Conservation (phyloP, 2,797 vertebrate species). For the Helarctos malayanus region DNA sequence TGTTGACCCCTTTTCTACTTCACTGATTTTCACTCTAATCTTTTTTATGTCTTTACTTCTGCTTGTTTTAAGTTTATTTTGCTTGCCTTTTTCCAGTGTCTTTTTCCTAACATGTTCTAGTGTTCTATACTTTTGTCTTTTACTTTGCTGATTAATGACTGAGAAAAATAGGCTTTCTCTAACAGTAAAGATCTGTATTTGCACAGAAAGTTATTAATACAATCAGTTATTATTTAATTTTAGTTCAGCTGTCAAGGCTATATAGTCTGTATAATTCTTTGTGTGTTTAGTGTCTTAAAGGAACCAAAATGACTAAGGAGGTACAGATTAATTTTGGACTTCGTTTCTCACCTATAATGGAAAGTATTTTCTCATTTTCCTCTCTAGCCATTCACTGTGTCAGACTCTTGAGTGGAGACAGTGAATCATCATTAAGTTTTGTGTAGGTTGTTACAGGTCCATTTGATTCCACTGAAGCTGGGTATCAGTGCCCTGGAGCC, state of each 20-base stretch:
- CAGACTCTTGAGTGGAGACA: conserved; percentile 68
- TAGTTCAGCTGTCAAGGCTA: background rate
- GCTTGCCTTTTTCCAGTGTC: background rate
- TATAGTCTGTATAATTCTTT: background rate
- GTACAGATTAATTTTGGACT: background rate
- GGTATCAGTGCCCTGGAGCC: conserved; percentile 73
- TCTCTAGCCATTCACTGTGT: background rate
- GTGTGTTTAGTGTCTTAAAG: background rate
- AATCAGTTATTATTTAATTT: background rate
- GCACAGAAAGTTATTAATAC: background rate
- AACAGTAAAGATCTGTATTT: background rate
- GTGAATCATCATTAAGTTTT: conserved; percentile 83
- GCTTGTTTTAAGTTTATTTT: background rate
- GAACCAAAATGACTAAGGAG: background rate
- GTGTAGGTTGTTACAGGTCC: conserved; percentile 82
- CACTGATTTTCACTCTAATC: background rate
- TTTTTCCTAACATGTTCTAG: background rate
- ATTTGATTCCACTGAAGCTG: conserved; percentile 81
- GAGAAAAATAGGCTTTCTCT: background rate
- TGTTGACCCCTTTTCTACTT: background rate
- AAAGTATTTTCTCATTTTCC: conserved; percentile 62
- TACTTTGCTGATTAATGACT: background rate
- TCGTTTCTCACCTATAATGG: conserved; percentile 41
- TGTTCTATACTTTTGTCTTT: background rate
- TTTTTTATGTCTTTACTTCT: background rate